These are phyloP conservation scores for Euthynnus affinis DNA, from an alignment of 2,797 vertebrate species.

Conservation along the genomic window DNA sequence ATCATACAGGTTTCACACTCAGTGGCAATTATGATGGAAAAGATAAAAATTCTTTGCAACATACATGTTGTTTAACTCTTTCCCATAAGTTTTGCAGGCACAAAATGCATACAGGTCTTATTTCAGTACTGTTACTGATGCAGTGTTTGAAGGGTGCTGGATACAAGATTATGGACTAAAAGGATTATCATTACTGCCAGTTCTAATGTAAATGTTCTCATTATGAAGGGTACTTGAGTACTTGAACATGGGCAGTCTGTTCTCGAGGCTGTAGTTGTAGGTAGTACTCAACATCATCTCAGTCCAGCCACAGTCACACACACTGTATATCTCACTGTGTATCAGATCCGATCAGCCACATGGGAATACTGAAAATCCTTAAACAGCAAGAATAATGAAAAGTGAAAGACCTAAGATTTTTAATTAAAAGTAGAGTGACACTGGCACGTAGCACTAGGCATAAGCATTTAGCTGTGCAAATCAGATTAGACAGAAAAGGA, in stretches of 20 bases:
- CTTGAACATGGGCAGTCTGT: neutral
- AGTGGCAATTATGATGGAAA: conserved; percentile 42
- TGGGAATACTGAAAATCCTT: conserved; percentile 53
- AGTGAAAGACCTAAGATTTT: conserved; percentile 70
- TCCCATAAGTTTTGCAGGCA: neutral
- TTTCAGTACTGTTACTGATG: neutral
- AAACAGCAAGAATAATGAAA: conserved; percentile 73
- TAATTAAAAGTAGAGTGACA: conserved; percentile 79
- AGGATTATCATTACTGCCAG: neutral
- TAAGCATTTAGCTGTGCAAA: conserved; percentile 73
- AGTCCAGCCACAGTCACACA: conserved; percentile 17
- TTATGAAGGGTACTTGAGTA: conserved; percentile 8
- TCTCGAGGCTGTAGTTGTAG: conserved; percentile 6
- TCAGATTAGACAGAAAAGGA: conserved; percentile 80
- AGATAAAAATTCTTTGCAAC: conserved; percentile 46
- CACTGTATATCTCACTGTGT: conserved; percentile 23
- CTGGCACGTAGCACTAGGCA: conserved; percentile 58
- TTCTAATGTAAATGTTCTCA: conserved; percentile 17
- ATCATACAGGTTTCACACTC: conserved; percentile 56
- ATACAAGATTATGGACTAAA: conserved; percentile 17
- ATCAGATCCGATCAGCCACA: conserved; percentile 48
- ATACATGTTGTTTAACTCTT: neutral
- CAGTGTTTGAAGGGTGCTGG: conserved; percentile 9
- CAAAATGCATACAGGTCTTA: conserved; percentile 2
- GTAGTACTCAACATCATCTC: conserved; percentile 4